Conservation (phyloP, 2,888 invertebrate species). For the Ormyrus thymus region DNA sequence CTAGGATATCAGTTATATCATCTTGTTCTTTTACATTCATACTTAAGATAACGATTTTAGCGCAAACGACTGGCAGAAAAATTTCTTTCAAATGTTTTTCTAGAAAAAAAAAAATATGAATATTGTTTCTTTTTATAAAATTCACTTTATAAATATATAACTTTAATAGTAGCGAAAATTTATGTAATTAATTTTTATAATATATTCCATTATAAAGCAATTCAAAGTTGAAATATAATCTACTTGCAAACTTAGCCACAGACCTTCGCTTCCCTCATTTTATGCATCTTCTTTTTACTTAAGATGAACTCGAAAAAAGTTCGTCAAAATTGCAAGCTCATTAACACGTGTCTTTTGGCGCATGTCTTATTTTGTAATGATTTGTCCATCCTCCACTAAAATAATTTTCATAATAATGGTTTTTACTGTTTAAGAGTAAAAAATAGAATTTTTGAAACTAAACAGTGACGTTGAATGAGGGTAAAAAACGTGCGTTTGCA, state of each 20-base stretch:
- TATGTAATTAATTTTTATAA: conserved; percentile 29
- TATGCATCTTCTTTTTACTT: conserved; percentile 27
- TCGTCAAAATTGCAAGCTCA: conserved; percentile 34
- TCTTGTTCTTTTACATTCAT: conserved; percentile 48
- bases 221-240: conserved; percentile 41
- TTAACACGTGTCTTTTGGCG: conserved; percentile 18
- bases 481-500: conserved; percentile 18
- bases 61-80: conserved; percentile 50
- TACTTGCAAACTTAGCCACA: conserved; percentile 25
- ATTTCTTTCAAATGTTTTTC: conserved; percentile 26
- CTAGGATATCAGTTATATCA: conserved; percentile 51
- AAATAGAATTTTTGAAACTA: conserved; percentile 25
- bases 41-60: conserved; percentile 46
- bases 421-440: conserved; percentile 2
- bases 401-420: not conserved
- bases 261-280: conserved; percentile 26
- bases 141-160: conserved; percentile 50
- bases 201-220: conserved; percentile 23
- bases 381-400: conserved; percentile 24
- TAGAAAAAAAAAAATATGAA: conserved; percentile 35
- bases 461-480: conserved; percentile 12
- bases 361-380: conserved; percentile 2
- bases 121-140: conserved; percentile 42
- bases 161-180: conserved; percentile 38
- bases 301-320: conserved; percentile 21